A percentile compares a stretch with the other conserved stretches of the same genome.
Evolutionary conservation across 2,797 vertebrate species (phyloP).

Genomic region (Apodemus agrarius): DNA sequence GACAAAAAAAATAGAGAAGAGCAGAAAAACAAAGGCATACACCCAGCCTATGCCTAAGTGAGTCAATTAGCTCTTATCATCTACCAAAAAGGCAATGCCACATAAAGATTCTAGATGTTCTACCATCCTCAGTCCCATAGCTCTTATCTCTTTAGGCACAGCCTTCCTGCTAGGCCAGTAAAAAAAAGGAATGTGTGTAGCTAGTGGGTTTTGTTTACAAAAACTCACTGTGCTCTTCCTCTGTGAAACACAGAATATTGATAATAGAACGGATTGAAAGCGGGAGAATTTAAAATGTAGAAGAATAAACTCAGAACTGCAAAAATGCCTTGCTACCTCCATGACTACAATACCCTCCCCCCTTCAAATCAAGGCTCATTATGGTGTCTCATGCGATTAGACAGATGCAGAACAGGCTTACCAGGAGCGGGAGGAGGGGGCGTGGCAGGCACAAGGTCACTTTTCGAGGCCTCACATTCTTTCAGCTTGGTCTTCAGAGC

Average conservation of each 20-base stretch:
- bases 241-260: background rate
- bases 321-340: background rate
- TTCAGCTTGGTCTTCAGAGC: conserved; percentile 86
- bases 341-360: background rate
- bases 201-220: conserved; percentile 4
- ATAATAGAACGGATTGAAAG: background rate
- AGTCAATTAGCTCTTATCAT: background rate
- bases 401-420: conserved; percentile 50
- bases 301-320: background rate
- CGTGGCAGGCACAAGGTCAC: background rate
- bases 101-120: background rate
- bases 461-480: conserved; percentile 83
- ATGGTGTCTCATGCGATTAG: background rate
- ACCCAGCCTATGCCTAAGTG: background rate
- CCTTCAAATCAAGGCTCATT: background rate
- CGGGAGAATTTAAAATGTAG: background rate
- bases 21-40: background rate
- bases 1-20: background rate
- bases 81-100: background rate
- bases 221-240: background rate
- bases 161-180: background rate
- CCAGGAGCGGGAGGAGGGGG: conserved; percentile 80
- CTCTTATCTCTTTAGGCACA: background rate
- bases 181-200: background rate
- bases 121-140: background rate